Evolutionary conservation across 2,797 vertebrate genomes (phyloP), one percentile per base, ranked within the genome.

Genomic region (Anolis apletophallus): DNA sequence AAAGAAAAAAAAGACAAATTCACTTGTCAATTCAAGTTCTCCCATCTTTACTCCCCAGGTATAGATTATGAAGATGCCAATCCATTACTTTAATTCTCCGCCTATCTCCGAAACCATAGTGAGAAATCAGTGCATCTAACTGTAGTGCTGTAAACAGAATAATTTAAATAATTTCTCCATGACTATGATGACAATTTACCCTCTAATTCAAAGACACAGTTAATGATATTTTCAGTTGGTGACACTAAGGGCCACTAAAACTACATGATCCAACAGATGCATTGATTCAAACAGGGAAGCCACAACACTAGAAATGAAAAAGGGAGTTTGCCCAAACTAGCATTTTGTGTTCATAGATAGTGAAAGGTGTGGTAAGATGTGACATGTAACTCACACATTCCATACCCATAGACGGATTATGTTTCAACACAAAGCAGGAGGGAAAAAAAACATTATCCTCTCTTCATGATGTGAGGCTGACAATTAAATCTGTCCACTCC

Each of bases 1-100:
- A 88, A 87, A 72, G 3, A 89, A 23, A 23, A 72, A 3, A 89
- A 23, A 23, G 19, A 4, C 21, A n/a, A 17, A 71, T 50, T 75
- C 14, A 52, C 10, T n/a, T 32, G 26, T 40, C 26, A 7, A 17
- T n/a, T n/a, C 40, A 40, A 21, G 12, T n/a, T 29, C 26, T 50
- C 29, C 59, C 29, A 10, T 7, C 3, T 23, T n/a, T 26, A 80
- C 4, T 50, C 29, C 34, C 17, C 69, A 40, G 17, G 26, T 23
- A 11, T 52, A 69, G 26, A 12, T 55, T 71, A 36, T 71, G 32
- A 69, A 55, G 13, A 29, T 78, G 71, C 32, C 67, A n/a, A 52
- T 54, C n/a, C 21, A 21, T 54, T 32, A 1, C 52, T 36, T 21
- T 82, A 71, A 71, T 82, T 82, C 16, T n/a, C 3, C 14, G 5